A percentile compares a stretch with the other conserved stretches of the same genome.
These are phyloP conservation scores for Digitonthophagus gazella DNA, from an alignment of 2,888 invertebrate species.

Conservation along the genomic window DNA sequence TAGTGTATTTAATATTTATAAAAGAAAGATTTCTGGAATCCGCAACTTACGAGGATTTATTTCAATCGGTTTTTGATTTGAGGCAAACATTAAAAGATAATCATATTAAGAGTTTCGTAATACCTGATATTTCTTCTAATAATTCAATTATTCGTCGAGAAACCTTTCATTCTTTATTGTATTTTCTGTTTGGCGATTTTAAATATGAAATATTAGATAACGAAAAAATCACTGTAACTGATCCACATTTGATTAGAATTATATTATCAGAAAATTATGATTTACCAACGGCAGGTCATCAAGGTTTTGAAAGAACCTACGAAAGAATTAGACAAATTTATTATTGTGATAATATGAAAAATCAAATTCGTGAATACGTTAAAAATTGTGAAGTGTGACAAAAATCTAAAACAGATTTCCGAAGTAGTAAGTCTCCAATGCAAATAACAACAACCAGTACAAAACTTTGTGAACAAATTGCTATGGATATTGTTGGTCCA, in stretches of 20 bases:
- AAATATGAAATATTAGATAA: conserved; percentile 19
- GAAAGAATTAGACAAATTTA: conserved; percentile 29
- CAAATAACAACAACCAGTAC: conserved; percentile 24
- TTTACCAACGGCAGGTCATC: conserved; percentile 30
- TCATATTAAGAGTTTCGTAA: no score
- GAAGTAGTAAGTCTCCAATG: conserved; percentile 33
- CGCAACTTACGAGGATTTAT: no score
- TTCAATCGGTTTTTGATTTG: conserved; percentile 14
- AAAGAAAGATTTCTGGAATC: no score
- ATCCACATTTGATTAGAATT: conserved; percentile 18
- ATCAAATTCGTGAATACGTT: conserved; percentile 37
- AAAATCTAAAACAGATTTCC: conserved; percentile 23
- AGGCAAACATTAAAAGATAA: conserved; percentile 16
- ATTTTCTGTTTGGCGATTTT: no score
- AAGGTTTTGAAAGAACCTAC: conserved; percentile 30
- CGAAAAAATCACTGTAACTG: conserved; percentile 13
- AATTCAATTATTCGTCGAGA: no score
- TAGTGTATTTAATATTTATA: no score
- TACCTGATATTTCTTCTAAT: no score
- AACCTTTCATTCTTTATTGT: no score
- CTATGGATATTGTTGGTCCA: conserved; percentile 43
- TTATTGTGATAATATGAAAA: conserved; percentile 37
- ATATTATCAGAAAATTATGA: conserved; percentile 30
- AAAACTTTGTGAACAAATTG: conserved; percentile 34
- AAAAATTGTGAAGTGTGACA: conserved; percentile 39